A percentile compares a stretch with the other conserved stretches of the same genome.
These are phyloP conservation scores for Labrus mixtus DNA, from an alignment of 2,113 vertebrate genomes.

Conservation along the genomic window DNA sequence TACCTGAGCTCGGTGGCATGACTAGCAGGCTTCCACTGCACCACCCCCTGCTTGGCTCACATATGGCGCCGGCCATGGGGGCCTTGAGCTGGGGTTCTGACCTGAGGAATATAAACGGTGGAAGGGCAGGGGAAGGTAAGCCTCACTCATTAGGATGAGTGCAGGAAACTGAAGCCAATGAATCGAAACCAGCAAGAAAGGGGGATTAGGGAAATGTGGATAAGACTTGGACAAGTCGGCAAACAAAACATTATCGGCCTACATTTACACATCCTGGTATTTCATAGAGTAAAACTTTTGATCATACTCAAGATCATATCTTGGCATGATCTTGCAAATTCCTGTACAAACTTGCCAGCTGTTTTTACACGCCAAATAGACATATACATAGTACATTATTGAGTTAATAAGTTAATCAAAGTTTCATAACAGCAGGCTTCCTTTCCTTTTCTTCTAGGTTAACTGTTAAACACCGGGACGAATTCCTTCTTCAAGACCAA, in stretches of 20 bases:
- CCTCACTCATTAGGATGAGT: slow-evolving; percentile 66
- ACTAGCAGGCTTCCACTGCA: slow-evolving; percentile 78
- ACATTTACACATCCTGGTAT: not conserved
- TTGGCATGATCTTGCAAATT: not conserved
- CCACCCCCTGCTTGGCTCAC: slow-evolving; percentile 75
- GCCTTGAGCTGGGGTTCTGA: slow-evolving; percentile 70
- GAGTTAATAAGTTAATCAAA: no score
- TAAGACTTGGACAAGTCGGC: not conserved
- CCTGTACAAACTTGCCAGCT: no score
- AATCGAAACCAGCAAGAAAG: slow-evolving; percentile 17
- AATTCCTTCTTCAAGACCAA: not conserved
- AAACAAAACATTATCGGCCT: not conserved
- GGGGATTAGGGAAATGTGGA: not conserved
- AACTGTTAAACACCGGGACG: no score
- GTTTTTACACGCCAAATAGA: no score
- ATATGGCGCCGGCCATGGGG: slow-evolving; percentile 79
- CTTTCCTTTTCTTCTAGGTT: not conserved
- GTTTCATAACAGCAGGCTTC: not conserved
- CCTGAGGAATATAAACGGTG: slow-evolving; percentile 72
- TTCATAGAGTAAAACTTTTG: not conserved
- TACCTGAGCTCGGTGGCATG: slow-evolving; percentile 83
- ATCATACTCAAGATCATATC: not conserved
- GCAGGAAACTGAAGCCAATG: slow-evolving; percentile 51
- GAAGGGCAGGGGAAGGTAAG: slow-evolving; percentile 74
- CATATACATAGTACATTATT: no score